Evolutionary conservation across 2,113 vertebrate species (phyloP).

Genomic region (Casuarius casuarius): DNA sequence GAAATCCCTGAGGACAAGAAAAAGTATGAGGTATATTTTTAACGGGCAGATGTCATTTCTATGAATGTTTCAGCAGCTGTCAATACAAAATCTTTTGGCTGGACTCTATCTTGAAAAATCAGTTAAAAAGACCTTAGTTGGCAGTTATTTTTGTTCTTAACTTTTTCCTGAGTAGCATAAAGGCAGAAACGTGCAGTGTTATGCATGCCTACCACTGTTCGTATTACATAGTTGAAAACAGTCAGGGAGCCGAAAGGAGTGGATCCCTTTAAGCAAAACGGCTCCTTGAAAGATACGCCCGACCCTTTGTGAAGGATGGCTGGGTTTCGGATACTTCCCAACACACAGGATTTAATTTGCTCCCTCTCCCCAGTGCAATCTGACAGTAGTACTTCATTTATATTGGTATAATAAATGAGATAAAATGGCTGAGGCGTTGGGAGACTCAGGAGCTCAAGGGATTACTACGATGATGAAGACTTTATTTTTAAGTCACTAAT

Average conservation of each 20-base stretch:
- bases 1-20: not conserved
- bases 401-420: not conserved
- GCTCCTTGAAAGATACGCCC: rapidly evolving
- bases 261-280: not conserved
- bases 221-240: not conserved
- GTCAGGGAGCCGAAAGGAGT: rapidly evolving
- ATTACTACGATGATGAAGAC: slow-evolving; percentile 33
- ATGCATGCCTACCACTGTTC: not conserved
- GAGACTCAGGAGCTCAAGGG: not conserved
- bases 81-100: slow-evolving; percentile 4
- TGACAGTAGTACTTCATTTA: slow-evolving; percentile 22
- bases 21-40: not conserved
- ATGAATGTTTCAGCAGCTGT: not conserved
- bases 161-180: slow-evolving; percentile 31
- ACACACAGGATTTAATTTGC: not conserved
- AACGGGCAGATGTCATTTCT: slow-evolving; percentile 29
- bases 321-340: not conserved
- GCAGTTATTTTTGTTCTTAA: slow-evolving; percentile 14
- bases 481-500: slow-evolving; percentile 33
- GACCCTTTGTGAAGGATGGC: not conserved
- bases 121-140: slow-evolving; percentile 34
- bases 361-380: not conserved
- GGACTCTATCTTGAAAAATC: slow-evolving; percentile 20
- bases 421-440: not conserved
- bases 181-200: slow-evolving; percentile 40